phyloP scores from a whole-genome alignment of 2,888 invertebrate genomes.

The Oligia latruncula region DNA sequence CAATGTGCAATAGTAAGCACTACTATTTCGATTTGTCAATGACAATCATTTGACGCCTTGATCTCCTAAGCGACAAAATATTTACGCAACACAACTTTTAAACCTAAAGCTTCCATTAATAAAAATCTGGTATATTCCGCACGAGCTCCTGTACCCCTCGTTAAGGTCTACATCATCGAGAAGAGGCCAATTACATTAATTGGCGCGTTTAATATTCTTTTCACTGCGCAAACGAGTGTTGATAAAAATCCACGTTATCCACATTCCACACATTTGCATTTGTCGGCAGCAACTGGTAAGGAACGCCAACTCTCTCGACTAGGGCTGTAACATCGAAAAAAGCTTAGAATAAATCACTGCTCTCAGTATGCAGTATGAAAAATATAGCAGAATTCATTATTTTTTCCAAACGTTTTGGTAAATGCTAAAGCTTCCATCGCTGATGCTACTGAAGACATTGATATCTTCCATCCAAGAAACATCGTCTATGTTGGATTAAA shows the following conservation, averaged over 20 bases:
- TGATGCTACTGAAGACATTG: neutral
- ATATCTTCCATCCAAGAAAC: neutral
- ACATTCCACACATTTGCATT: slow-evolving; percentile 74
- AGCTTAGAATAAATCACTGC: no score
- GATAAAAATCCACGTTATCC: slow-evolving; percentile 67
- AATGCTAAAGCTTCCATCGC: neutral
- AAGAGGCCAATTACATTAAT: slow-evolving; percentile 57
- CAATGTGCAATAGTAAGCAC: slow-evolving; percentile 38
- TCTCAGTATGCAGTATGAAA: no score
- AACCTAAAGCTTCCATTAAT: neutral
- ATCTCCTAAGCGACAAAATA: neutral
- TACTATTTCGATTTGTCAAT: slow-evolving; percentile 46
- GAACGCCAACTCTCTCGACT: slow-evolving; percentile 58
- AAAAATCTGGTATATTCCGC: neutral
- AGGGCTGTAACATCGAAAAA: slow-evolving; percentile 42
- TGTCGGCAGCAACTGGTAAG: slow-evolving; percentile 60
- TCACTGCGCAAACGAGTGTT: slow-evolving; percentile 55
- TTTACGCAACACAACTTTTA: neutral
- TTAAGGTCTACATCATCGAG: slow-evolving; percentile 30
- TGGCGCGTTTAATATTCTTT: slow-evolving; percentile 51
- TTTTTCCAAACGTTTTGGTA: neutral
- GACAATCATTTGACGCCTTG: neutral
- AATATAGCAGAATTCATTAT: neutral
- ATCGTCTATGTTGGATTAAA: neutral
- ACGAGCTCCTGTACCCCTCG: slow-evolving; percentile 6